Base-by-base conservation (phyloP, 2,113 vertebrate genomes). In the Irena cyanogastra region DNA sequence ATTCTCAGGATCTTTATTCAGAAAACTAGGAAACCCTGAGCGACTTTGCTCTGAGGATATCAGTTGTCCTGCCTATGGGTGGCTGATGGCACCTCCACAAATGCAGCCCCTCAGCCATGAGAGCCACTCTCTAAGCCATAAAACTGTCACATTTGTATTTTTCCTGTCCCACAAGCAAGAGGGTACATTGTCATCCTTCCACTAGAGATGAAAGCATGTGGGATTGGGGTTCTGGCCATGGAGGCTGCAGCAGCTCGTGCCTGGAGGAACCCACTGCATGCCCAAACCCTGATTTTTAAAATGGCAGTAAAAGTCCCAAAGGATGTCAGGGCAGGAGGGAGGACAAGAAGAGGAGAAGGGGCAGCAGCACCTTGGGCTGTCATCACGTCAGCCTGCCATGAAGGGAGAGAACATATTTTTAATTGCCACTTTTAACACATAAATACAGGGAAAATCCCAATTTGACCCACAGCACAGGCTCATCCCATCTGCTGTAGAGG, bases 191-290 rank as follows among this genome's bases (percentile, higher is more conserved):
- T 6, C 31, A 11, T 20, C n/a, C 45, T 35, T 27, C 47, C 31
- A 53, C 3, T 1, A 2, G 42, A 83, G 47, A 59, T 10, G 5
- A 33, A 22, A 76, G 28, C 11, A 27, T 28, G 21, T 16, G 56
- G 16, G 10, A 54, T 4, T 13, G 20, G 30, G 18, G 28, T 13
- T 78, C 21, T 69, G 63, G 44, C n/a, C 26, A 13, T 0, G 7
- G 7, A 3, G 13, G 5, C 45, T 57, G 30, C 45, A 56, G 37
- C 54, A 81, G 13, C 21, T 5, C 0, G 1, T 26, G 57, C 56
- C n/a, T 9, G 6, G 8, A 37, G 5, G 23, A 61, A 16, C 30
- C 6, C 23, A 15, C 26, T 1, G 0, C 0, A 0, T 0, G 4
- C n/a, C 35, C 10, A 45, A 74, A 50, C 26, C 13, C 12, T 21